Base-by-base conservation (phyloP, 2,888 invertebrate genomes). In the Drosophila neonasuta region DNA sequence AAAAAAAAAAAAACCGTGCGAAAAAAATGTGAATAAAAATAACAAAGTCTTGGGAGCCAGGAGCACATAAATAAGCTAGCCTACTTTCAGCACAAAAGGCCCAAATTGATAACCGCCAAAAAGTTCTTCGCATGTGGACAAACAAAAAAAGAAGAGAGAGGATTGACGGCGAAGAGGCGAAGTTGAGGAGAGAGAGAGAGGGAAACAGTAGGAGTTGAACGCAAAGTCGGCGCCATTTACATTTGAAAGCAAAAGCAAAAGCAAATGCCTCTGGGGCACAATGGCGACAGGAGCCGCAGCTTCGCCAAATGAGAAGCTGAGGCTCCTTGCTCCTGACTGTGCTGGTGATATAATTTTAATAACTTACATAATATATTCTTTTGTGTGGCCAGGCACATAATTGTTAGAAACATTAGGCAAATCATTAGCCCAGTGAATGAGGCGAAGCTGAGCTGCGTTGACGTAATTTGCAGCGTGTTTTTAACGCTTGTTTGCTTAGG, bases 381-480 rank as follows among this genome's bases (percentile, higher is more conserved):
- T 81, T 81, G 80, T 81, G 79, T 68, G 75, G 68, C 68, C 77
- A 68, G 76, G 68, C 82, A 84, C 80, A 81, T 81, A 81, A 81
- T 81, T 81, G 80, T 81, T 81, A 81, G 82, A 84, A 81, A 84
- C 80, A 81, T 81, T 81, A 81, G 85, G 80, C 80, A 79, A 81
- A 84, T 81, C 80, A 81, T 81, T 84, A 81, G 85, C 76, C 73
- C 61, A 49, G 2, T 11, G 34, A 11, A 34, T 8, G 51, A 4
- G 30, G 1, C 13, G n/a, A 32, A 7, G 39, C 6, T 24, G 24
- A 30, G 29, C 50, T 30, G 58, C 11, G 41, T 56, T 75, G 75
- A 73, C 75, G 73, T 73, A 72, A 75, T 69, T 76, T 64, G 57
- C 17, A 48, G 55, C 66, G 68, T 65, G 59, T 58, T 76, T 52